A percentile compares a stretch with the other conserved stretches of the same genome.
Evolutionary conservation across 2,888 invertebrate species (phyloP).

Genomic region (Scrobipalpa atriplicella): DNA sequence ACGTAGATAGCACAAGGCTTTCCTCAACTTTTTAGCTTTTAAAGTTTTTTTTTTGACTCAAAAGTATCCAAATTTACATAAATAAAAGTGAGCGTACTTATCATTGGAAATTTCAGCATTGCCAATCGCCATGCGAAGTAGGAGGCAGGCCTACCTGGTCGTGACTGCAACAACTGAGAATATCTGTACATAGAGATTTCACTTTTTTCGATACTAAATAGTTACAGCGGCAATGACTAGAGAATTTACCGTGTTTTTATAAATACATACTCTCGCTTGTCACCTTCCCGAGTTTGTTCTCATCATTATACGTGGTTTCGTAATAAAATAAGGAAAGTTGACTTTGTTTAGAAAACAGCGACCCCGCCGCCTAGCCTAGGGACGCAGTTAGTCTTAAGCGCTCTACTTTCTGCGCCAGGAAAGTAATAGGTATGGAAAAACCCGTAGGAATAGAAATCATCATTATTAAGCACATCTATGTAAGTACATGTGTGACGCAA

Average conservation of each 20-base stretch:
- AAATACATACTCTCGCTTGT: constrained; percentile 29
- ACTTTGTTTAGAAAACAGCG: constrained; percentile 19
- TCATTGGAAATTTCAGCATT: neutral
- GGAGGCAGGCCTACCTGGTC: constrained; percentile 37
- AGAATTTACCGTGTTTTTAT: constrained; percentile 24
- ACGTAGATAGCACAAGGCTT: too few relatives aligned
- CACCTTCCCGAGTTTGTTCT: constrained; percentile 25
- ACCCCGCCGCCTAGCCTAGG: constrained; percentile 11
- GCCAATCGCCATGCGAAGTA: constrained; percentile 17
- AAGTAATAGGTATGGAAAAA: neutral
- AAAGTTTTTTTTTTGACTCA: too few relatives aligned
- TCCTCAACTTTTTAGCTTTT: too few relatives aligned
- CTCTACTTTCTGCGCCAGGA: constrained; percentile 13
- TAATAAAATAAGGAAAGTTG: constrained; percentile 26
- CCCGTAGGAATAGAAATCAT: constrained; percentile 8
- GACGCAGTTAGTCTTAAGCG: constrained; percentile 6
- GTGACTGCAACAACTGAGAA: constrained; percentile 35
- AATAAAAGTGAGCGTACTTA: neutral
- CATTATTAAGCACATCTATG: neutral
- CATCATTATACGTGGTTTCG: constrained; percentile 26
- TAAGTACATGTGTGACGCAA: neutral
- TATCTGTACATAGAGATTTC: constrained; percentile 42
- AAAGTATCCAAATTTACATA: neutral
- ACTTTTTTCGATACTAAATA: constrained; percentile 46
- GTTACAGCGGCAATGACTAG: constrained; percentile 30